Percentiles rank a stretch among this genome's conserved stretches.
phyloP scores from a whole-genome alignment of 1,140 invertebrate genomes.

The Heterodera schachtii region DNA sequence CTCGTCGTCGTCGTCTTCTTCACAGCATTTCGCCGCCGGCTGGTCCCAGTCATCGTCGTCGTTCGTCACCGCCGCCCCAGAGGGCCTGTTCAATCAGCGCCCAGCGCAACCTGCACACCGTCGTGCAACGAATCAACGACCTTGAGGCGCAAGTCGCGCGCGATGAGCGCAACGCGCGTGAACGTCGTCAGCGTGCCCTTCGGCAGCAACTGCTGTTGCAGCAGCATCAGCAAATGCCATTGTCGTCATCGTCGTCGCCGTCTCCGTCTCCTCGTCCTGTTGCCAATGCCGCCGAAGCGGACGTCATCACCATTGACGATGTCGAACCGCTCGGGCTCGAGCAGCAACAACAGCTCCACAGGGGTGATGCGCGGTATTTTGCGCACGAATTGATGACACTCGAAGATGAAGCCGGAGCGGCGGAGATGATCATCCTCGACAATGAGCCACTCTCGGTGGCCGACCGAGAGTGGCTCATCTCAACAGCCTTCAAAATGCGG shows the following conservation, averaged over 20 bases:
- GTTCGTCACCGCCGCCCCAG: too few species aligned
- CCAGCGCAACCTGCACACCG: not conserved
- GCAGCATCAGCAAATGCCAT: too few species aligned
- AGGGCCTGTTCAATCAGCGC: not conserved
- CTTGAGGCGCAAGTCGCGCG: not conserved
- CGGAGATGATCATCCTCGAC: not conserved
- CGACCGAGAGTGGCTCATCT: not conserved
- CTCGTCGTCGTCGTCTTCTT: too few species aligned
- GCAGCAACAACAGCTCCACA: not conserved
- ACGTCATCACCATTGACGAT: not conserved
- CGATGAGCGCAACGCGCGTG: not conserved
- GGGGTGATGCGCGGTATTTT: not conserved
- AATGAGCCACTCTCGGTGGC: not conserved
- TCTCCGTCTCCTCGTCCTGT: not conserved
- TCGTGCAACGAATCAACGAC: not conserved
- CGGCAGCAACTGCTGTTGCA: not conserved
- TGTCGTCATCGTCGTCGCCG: too few species aligned
- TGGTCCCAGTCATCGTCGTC: too few species aligned
- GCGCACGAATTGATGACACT: not conserved
- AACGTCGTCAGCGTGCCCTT: not conserved
- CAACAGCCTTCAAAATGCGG: not conserved
- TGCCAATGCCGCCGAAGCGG: not conserved
- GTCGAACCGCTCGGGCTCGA: not conserved
- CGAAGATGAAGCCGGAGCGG: not conserved
- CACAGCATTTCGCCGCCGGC: too few species aligned